Evolutionary conservation across 2,113 vertebrate species (phyloP).

Genomic region (Cyprinodon brontotheroides): DNA sequence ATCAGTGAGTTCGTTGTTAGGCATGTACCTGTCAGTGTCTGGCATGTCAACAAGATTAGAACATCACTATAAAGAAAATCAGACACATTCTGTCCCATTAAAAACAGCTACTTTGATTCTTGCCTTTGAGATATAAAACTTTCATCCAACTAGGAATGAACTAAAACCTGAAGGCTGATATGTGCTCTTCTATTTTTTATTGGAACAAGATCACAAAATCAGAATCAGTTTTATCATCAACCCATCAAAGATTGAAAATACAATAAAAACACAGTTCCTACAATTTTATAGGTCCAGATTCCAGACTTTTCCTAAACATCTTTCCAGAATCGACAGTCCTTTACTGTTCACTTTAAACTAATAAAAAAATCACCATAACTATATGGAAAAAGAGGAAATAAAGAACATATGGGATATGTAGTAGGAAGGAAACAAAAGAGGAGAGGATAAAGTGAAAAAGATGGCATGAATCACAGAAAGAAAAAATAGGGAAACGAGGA

Average conservation of each 20-base stretch:
- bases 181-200: not conserved
- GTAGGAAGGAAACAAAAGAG: too few species aligned
- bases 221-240: not conserved
- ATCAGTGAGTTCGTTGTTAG: constrained; percentile 33
- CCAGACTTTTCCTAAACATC: too few species aligned
- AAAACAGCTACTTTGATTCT: not conserved
- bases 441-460: too few species aligned
- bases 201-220: not conserved
- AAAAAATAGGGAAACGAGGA: too few species aligned
- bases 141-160: too few species aligned
- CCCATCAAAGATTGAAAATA: not conserved
- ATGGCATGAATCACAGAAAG: too few species aligned
- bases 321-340: too few species aligned
- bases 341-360: too few species aligned
- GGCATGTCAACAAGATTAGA: not conserved
- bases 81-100: not conserved
- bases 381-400: too few species aligned
- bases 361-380: too few species aligned
- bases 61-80: not conserved
- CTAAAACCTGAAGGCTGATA: not conserved
- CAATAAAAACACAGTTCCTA: not conserved
- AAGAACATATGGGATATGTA: too few species aligned
- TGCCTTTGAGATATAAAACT: too few species aligned
- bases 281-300: not conserved
- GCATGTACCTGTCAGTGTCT: not conserved